Percentiles rank a stretch among this genome's conserved stretches.
These are phyloP conservation scores for Neoaliturus tenellus DNA, from an alignment of 2,888 invertebrate genomes.

Conservation along the genomic window DNA sequence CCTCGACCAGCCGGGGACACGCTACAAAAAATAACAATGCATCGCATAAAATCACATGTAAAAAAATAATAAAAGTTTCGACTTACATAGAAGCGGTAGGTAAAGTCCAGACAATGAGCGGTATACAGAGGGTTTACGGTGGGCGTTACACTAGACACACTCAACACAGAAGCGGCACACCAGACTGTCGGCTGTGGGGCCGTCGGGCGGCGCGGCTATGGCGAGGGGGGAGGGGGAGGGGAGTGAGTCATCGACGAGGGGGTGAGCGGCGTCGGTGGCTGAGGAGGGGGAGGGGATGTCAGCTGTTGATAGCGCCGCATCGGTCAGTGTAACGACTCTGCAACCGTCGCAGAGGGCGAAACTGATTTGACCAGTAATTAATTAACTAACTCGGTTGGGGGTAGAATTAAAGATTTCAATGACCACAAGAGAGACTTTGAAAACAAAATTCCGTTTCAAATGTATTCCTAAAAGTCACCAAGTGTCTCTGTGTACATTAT, in stretches of 20 bases:
- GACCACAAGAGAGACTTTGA: no score
- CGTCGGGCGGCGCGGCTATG: neutral
- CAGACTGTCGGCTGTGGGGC: slow-evolving; percentile 5
- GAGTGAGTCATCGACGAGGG: neutral
- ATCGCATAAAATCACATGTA: neutral
- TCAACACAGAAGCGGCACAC: neutral
- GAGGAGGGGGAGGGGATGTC: neutral
- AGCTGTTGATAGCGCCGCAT: slow-evolving; percentile 2
- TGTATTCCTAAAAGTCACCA: no score
- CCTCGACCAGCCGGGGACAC: no score
- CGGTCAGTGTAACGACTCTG: neutral
- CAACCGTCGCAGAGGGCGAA: neutral
- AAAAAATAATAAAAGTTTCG: no score
- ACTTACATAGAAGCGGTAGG: neutral
- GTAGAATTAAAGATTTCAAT: no score
- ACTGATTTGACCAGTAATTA: no score
- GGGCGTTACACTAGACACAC: neutral
- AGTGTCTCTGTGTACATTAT: no score
- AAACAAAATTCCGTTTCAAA: no score
- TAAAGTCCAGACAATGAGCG: neutral
- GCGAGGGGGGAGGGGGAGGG: neutral
- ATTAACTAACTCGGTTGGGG: no score
- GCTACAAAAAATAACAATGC: no score
- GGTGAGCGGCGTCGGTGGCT: neutral
- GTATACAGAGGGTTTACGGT: no score